phyloP scores from a whole-genome alignment of 2,113 vertebrate genomes.

The Corapipo altera region DNA sequence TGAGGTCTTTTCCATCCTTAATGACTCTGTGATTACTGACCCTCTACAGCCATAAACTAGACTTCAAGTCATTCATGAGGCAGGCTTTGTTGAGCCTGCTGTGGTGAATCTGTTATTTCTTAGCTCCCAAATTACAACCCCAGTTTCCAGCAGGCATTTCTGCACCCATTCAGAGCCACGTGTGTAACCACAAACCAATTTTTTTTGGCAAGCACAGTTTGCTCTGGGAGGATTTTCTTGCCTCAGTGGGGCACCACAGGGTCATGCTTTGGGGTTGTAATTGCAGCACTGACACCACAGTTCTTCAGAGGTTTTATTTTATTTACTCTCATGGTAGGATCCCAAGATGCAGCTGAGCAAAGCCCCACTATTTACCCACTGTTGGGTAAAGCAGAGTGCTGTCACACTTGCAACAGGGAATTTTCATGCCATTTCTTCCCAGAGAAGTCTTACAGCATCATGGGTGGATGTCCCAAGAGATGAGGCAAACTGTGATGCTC shows the following conservation, averaged over 20 bases:
- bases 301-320: neutral
- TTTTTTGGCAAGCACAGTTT: neutral
- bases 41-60: neutral
- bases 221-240: neutral
- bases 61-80: neutral
- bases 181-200: neutral
- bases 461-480: neutral
- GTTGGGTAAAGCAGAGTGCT: neutral
- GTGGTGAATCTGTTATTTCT: neutral
- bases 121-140: neutral
- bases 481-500: neutral
- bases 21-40: neutral
- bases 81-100: neutral
- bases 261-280: neutral
- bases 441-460: neutral
- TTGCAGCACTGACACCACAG: neutral
- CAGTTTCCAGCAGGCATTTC: neutral
- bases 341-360: neutral
- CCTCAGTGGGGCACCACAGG: neutral
- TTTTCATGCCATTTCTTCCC: neutral
- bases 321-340: neutral
- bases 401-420: neutral
- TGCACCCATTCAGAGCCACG: neutral
- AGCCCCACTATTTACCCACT: neutral
- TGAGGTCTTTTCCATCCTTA: neutral